Evolutionary conservation across 2,113 vertebrate genomes (phyloP), one percentile per base, ranked within the genome.

Genomic region (Cebidichthys violaceus): DNA sequence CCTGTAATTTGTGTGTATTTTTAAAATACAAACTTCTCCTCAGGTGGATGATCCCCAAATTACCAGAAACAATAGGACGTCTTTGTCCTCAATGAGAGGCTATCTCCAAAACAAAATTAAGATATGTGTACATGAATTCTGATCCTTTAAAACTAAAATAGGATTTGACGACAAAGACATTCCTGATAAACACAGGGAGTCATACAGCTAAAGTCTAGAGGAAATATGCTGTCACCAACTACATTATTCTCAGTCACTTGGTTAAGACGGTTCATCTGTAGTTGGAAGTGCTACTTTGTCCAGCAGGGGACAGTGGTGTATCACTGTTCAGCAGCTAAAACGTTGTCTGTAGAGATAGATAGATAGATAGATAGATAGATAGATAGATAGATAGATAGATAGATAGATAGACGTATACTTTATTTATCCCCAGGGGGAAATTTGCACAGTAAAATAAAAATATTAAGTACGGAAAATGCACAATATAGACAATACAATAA

Each of bases 301-400:
- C 92, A 84, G 70, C 57, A 89, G 91, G 84, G 68, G 89, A 61
- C 86, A 84, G 74, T 79, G 75, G 72, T 71, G 86, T 9, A 55
- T 24, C 70, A 77, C 39, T 45, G 18, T 69, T 71, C 9, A 59
- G 9, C 39, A 50, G 27, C 20, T 43, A 0, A 10, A 22, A 22
- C 35, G 14, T 29, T 33, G 59, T 9, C 35, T 6, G 31, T 27
- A 41, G n/a, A n/a, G n/a, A n/a, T n/a, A n/a, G n/a, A n/a, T n/a
- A n/a, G n/a, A n/a, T n/a, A n/a, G n/a, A n/a, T n/a, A n/a, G n/a
- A n/a, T n/a, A n/a, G n/a, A n/a, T n/a, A n/a, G n/a, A n/a, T n/a
- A n/a, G n/a, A n/a, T n/a, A n/a, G n/a, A n/a, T n/a, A n/a, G n/a
- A n/a, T n/a, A n/a, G n/a, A n/a, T n/a, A n/a, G n/a, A n/a, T n/a